Conservation (phyloP, 2,113 vertebrate species). For the Stercorarius parasiticus region DNA sequence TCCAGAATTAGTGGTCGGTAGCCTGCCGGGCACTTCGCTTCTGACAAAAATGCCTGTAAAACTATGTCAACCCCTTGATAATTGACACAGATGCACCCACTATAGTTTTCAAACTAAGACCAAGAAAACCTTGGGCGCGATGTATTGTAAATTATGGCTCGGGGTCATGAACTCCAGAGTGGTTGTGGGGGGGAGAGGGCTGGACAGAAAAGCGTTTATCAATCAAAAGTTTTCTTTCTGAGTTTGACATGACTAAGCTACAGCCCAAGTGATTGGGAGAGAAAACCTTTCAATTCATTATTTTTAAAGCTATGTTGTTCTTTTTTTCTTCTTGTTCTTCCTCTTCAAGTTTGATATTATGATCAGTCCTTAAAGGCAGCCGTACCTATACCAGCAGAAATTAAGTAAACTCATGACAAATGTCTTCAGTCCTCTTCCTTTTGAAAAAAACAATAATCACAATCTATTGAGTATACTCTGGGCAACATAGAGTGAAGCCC, state of each 20-base stretch:
- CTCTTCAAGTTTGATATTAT: neutral
- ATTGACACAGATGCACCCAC: slow-evolving; percentile 83
- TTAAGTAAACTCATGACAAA: neutral
- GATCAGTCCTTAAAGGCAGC: neutral
- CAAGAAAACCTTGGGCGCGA: slow-evolving; percentile 74
- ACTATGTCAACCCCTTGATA: slow-evolving; percentile 78
- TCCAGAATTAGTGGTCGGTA: slow-evolving; percentile 73
- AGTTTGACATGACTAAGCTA: slow-evolving; percentile 82
- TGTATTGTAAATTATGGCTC: slow-evolving; percentile 83
- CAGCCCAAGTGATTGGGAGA: slow-evolving; percentile 75
- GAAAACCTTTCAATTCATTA: slow-evolving; percentile 76
- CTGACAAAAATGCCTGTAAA: slow-evolving; percentile 82
- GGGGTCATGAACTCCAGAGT: slow-evolving; percentile 84
- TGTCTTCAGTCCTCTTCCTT: neutral
- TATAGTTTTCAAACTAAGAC: slow-evolving; percentile 81
- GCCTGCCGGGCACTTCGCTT: slow-evolving; percentile 73
- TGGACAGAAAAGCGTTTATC: slow-evolving; percentile 72
- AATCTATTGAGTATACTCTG: neutral
- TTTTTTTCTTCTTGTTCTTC: neutral
- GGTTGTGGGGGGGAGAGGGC: slow-evolving; percentile 9
- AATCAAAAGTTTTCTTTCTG: slow-evolving; percentile 72
- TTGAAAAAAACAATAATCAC: neutral
- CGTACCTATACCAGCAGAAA: neutral
- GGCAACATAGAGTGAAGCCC: neutral
- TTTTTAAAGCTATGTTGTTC: slow-evolving; percentile 47